Evolutionary conservation across 2,888 invertebrate genomes (phyloP), one percentile per base, ranked within the genome.

Genomic region (Lasioglossum calceatum): DNA sequence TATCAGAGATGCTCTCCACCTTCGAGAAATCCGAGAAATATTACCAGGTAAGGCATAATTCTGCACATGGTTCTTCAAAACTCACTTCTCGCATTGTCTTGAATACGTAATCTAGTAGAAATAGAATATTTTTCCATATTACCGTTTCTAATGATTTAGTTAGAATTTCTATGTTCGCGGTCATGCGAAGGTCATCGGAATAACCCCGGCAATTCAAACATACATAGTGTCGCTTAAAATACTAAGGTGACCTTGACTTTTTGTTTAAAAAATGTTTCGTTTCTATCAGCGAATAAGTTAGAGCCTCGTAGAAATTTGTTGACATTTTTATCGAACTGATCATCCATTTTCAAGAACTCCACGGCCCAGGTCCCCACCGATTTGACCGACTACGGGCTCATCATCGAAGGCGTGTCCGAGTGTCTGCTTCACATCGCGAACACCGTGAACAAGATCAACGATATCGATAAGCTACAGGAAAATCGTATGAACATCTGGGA

Each of bases 1-100:
- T 96, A 4, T 93, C 93, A 1, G 95, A 95, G 50, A 84, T 96
- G 1, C 89, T 89, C 1, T 89, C 93, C 0, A 85, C 95, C 1
- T 93, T 94, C 23, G 91, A 93, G 0, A 79, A 93, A 1, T 12
- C 8, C 12, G 36, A 36, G 3, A 32, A 67, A 67, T 36, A 16
- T 32, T 8, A 67, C 36, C 32, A 61, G 61, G 61, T 61, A 16
- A 61, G 61, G 27, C 27, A 12, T 14, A 23, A 23, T 54, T 2
- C 54, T 54, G 23, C 23, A 23, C 54, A 8, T 23, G 54, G 23
- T 50, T 50, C 19, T 50, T 8, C 23, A 23, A 50, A 23, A 7
- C 50, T 47, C 47, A 16, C 5, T 16, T 50, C 19, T 50, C 50
- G 14, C 19, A 47, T 47, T 14, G 4, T 47, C 16, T 16, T 16